phyloP scores from a whole-genome alignment of 2,113 vertebrate genomes.

The Leucosticte australis region DNA sequence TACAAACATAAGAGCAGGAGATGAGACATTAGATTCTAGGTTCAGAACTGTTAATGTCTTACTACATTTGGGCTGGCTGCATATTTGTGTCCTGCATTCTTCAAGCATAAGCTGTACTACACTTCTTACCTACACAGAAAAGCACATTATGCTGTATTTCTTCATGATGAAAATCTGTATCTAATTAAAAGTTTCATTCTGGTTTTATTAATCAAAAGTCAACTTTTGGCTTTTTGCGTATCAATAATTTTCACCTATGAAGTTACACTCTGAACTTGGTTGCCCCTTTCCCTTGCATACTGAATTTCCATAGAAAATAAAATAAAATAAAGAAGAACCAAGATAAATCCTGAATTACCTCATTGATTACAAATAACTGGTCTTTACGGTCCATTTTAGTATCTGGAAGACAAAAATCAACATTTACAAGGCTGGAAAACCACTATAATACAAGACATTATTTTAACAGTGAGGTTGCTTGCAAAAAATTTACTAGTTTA shows the following conservation, averaged over 20 bases:
- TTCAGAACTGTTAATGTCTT: neutral
- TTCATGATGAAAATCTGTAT: neutral
- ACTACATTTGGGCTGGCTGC: neutral
- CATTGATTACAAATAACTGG: slow-evolving; percentile 93
- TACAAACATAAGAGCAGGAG: neutral
- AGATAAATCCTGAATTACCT: slow-evolving; percentile 75
- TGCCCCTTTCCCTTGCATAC: neutral
- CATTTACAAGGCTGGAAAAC: neutral
- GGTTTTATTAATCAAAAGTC: neutral
- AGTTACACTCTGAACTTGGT: neutral
- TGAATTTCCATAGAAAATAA: neutral
- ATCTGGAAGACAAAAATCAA: slow-evolving; percentile 75
- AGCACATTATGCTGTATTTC: neutral
- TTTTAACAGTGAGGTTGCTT: neutral
- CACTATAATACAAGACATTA: neutral
- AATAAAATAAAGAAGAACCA: neutral
- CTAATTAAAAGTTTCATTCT: neutral
- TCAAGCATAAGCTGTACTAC: neutral
- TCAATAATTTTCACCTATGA: neutral
- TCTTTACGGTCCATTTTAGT: slow-evolving; percentile 99
- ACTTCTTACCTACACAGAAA: rapidly evolving
- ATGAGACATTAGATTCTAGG: neutral
- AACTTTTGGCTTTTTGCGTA: neutral
- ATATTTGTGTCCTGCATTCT: neutral
- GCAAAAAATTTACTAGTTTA: neutral